Evolutionary conservation across 2,888 invertebrate genomes (phyloP).

Genomic region (Clusia tigrina): DNA sequence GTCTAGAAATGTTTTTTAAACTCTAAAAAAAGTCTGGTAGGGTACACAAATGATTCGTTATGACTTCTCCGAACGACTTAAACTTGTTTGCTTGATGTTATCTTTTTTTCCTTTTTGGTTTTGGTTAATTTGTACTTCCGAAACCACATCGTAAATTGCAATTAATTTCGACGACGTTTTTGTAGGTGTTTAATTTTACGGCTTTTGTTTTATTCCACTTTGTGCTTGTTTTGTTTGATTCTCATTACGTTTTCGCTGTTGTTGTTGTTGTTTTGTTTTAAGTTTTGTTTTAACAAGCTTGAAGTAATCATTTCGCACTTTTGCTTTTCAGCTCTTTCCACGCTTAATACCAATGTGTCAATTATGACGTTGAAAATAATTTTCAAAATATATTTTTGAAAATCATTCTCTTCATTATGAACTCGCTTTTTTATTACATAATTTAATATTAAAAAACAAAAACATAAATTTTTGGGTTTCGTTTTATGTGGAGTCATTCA

Average conservation of each 20-base stretch:
- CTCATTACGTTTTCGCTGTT: not conserved
- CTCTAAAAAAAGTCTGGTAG: too few relatives aligned
- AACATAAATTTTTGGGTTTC: too few relatives aligned
- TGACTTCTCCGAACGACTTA: too few relatives aligned
- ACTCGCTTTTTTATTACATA: too few relatives aligned
- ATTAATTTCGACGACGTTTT: slow-evolving; percentile 47
- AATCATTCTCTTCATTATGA: too few relatives aligned
- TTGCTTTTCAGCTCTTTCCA: slow-evolving; percentile 15
- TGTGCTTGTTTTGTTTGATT: slow-evolving; percentile 12
- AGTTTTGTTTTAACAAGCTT: slow-evolving; percentile 36
- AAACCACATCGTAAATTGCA: slow-evolving; percentile 56
- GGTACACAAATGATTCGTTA: too few relatives aligned
- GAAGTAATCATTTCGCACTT: slow-evolving; percentile 20
- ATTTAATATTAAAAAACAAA: too few relatives aligned
- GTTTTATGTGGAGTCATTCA: too few relatives aligned
- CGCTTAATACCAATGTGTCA: slow-evolving; percentile 5
- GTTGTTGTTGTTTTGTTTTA: slow-evolving; percentile 22
- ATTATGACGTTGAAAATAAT: too few relatives aligned
- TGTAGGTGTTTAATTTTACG: slow-evolving; percentile 12
- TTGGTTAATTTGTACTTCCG: not conserved
- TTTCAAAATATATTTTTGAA: too few relatives aligned
- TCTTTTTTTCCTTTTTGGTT: slow-evolving; percentile 19
- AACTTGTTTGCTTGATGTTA: too few relatives aligned
- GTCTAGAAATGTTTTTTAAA: too few relatives aligned
- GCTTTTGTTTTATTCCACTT: slow-evolving; percentile 38